phyloP scores from a whole-genome alignment of 1,140 invertebrate genomes.

The Bombus waltoni region DNA sequence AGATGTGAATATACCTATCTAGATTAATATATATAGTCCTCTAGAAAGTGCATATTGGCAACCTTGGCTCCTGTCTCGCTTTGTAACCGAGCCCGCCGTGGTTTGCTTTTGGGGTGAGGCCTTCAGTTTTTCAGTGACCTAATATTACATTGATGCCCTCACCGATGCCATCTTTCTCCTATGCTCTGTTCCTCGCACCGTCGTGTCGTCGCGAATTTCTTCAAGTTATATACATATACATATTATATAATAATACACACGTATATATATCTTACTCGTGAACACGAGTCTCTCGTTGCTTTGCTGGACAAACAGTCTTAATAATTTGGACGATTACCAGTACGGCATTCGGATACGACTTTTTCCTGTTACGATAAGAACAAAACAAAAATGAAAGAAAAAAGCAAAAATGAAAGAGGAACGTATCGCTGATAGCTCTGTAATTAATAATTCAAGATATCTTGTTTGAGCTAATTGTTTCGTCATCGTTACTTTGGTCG shows the following conservation, averaged over 20 bases:
- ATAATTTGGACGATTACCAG: not conserved
- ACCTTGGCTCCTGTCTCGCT: conserved; percentile 82
- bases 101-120: conserved; percentile 72
- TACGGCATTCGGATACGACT: not conserved
- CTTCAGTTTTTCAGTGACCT: conserved; percentile 34
- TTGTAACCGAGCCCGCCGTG: conserved; percentile 74
- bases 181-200: conserved; percentile 10
- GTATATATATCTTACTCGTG: not conserved
- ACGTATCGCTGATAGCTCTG: not conserved
- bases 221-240: not conserved
- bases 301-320: not conserved
- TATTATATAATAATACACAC: not conserved
- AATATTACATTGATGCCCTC: not conserved
- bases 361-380: not conserved
- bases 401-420: not conserved
- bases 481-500: conserved; percentile 33
- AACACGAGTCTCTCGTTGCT: not conserved
- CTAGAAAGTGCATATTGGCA: conserved; percentile 77
- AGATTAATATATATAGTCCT: conserved; percentile 57
- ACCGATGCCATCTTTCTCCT: not conserved
- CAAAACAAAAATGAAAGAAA: not conserved
- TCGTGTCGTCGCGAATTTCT: conserved; percentile 7
- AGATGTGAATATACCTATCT: conserved; percentile 33
- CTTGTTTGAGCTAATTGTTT: conserved; percentile 19
- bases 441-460: not conserved